These are phyloP conservation scores for Sebastes vulpes DNA, from an alignment of 2,797 vertebrate species.

Conservation along the genomic window DNA sequence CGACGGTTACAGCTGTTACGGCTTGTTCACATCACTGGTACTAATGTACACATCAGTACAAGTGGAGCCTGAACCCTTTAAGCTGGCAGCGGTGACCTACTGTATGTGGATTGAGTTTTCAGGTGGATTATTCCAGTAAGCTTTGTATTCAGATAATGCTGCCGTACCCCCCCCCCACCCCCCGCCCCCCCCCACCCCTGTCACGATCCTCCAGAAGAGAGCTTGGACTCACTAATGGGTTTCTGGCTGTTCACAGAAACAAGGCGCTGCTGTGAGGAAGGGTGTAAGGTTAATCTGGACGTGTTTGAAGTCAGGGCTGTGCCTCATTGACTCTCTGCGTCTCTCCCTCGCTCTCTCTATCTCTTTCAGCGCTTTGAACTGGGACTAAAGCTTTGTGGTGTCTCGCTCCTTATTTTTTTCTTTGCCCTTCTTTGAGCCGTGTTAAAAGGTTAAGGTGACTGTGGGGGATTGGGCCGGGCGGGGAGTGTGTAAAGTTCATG, in stretches of 20 bases:
- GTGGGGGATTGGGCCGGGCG: conserved; percentile 44
- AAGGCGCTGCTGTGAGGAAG: conserved; percentile 39
- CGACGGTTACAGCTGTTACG: too few species aligned
- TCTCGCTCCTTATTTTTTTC: conserved; percentile 33
- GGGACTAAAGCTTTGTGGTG: conserved; percentile 53
- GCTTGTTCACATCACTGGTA: neutral
- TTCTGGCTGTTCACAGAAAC: conserved; percentile 61
- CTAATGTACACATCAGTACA: conserved; percentile 7
- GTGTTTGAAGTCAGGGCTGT: conserved; percentile 75
- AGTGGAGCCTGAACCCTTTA: neutral
- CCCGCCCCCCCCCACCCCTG: too few species aligned
- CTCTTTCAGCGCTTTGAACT: conserved; percentile 58
- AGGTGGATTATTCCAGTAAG: neutral
- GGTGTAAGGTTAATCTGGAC: conserved; percentile 66
- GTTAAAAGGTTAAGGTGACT: conserved; percentile 67
- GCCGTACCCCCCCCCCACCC: neutral
- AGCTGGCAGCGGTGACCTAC: neutral
- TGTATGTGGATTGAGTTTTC: conserved; percentile 6
- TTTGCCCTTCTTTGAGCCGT: conserved; percentile 46
- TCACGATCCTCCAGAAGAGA: conserved; percentile 41
- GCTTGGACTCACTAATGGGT: conserved; percentile 57
- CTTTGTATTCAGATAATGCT: conserved; percentile 40
- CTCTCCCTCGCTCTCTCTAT: neutral
- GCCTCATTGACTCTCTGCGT: conserved; percentile 66
- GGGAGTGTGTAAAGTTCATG: conserved; percentile 51